Percentiles rank a stretch among this genome's conserved stretches.
These are phyloP conservation scores for Apamea sordens DNA, from an alignment of 2,888 invertebrate species.

Conservation along the genomic window DNA sequence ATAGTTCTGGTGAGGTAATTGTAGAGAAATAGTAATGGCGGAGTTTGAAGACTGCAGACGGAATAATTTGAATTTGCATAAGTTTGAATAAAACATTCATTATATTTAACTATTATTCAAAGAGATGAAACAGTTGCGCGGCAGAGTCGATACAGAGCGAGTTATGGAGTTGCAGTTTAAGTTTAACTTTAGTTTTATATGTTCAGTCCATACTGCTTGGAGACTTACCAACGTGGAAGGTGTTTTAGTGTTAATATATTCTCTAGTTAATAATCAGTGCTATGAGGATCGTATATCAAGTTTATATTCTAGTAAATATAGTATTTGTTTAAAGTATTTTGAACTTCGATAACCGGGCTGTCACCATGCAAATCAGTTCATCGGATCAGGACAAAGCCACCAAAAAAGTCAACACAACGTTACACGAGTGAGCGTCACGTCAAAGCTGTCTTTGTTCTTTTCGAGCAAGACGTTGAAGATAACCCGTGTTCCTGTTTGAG, in stretches of 20 bases:
- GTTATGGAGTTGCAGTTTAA: slow-evolving; percentile 74
- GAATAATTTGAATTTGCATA: slow-evolving; percentile 79
- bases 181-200: slow-evolving; percentile 71
- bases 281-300: slow-evolving; percentile 23
- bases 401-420: slow-evolving; percentile 45
- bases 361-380: slow-evolving; percentile 43
- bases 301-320: slow-evolving; percentile 3
- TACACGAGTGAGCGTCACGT: slow-evolving; percentile 59
- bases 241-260: slow-evolving; percentile 48
- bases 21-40: slow-evolving; percentile 73
- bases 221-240: slow-evolving; percentile 57
- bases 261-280: slow-evolving; percentile 20
- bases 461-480: slow-evolving; percentile 73
- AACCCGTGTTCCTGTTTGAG: slow-evolving; percentile 67
- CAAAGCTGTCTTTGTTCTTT: slow-evolving; percentile 68
- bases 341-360: slow-evolving; percentile 30
- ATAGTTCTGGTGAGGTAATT: slow-evolving; percentile 73
- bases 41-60: slow-evolving; percentile 68
- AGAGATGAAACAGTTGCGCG: slow-evolving; percentile 67
- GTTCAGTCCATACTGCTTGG: slow-evolving; percentile 66
- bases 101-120: slow-evolving; percentile 67
- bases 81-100: slow-evolving; percentile 75
- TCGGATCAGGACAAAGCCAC: slow-evolving; percentile 52
- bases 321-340: background rate
- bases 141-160: slow-evolving; percentile 64